phyloP scores from a whole-genome alignment of 2,113 vertebrate species.

The Percina caprodes region DNA sequence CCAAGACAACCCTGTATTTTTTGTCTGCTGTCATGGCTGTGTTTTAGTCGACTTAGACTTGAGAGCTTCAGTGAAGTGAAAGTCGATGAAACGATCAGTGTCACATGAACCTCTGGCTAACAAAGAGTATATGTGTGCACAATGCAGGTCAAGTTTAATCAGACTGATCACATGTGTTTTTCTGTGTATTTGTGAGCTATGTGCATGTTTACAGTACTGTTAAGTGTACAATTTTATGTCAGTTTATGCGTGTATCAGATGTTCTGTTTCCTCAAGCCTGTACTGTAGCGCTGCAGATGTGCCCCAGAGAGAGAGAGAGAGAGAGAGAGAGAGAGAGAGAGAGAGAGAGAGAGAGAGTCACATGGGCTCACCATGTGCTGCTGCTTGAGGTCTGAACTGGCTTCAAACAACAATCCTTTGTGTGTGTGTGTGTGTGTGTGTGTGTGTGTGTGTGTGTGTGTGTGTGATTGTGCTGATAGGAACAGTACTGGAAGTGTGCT shows the following conservation, averaged over 20 bases:
- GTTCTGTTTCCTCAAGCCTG: constrained; percentile 30
- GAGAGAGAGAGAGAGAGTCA: constrained; percentile 58
- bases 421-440: constrained; percentile 47
- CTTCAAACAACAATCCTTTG: constrained; percentile 62
- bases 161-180: neutral
- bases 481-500: constrained; percentile 17
- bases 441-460: neutral
- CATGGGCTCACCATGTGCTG: constrained; percentile 78
- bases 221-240: neutral
- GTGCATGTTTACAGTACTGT: neutral
- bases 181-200: neutral
- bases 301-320: constrained; percentile 25
- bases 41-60: constrained; percentile 13
- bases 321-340: constrained; percentile 25
- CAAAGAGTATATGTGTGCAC: constrained; percentile 20
- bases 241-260: constrained; percentile 26
- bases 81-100: constrained; percentile 34
- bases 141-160: constrained; percentile 20
- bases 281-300: constrained; percentile 59
- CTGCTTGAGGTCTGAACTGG: constrained; percentile 63
- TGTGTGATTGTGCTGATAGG: constrained; percentile 27
- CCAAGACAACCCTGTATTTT: constrained; percentile 39
- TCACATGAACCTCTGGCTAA: constrained; percentile 16
- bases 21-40: constrained; percentile 28
- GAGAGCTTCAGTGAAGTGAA: constrained; percentile 3